Evolutionary conservation across 1,140 invertebrate genomes (phyloP).

Genomic region (Neuroterus valhalla): DNA sequence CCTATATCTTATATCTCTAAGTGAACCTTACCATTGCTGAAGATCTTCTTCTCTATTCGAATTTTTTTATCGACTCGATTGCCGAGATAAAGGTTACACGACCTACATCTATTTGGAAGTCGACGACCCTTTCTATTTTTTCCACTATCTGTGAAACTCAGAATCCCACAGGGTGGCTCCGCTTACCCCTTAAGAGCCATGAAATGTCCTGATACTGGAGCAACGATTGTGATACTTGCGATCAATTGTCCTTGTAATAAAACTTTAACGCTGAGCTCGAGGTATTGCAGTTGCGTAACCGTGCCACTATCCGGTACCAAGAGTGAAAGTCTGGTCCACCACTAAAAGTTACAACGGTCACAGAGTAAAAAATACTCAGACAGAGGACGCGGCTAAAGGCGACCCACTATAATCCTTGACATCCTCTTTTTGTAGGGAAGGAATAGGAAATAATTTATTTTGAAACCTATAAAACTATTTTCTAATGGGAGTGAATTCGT

Average conservation of each 20-base stretch:
- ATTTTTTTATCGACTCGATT: conserved; percentile 21
- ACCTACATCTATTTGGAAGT: conserved; percentile 11
- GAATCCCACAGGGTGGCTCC: neutral
- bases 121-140: neutral
- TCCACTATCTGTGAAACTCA: neutral
- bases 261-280: conserved; percentile 5
- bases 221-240: conserved; percentile 16
- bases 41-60: conserved; percentile 6
- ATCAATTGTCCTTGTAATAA: conserved; percentile 7
- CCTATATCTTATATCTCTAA: neutral
- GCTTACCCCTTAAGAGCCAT: too few species aligned
- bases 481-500: too few species aligned
- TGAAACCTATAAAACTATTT: too few species aligned
- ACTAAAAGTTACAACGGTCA: neutral
- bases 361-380: neutral
- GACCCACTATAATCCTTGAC: too few species aligned
- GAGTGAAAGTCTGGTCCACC: neutral
- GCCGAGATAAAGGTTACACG: neutral
- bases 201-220: neutral
- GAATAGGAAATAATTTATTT: too few species aligned
- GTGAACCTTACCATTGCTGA: neutral
- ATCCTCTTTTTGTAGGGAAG: too few species aligned
- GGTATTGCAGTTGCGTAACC: neutral
- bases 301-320: neutral
- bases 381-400: too few species aligned